Percentiles rank a stretch among this genome's conserved stretches.
Conservation (phyloP, 64 coral and sea anemone genomes). For the Cladopsammia gracilis region DNA sequence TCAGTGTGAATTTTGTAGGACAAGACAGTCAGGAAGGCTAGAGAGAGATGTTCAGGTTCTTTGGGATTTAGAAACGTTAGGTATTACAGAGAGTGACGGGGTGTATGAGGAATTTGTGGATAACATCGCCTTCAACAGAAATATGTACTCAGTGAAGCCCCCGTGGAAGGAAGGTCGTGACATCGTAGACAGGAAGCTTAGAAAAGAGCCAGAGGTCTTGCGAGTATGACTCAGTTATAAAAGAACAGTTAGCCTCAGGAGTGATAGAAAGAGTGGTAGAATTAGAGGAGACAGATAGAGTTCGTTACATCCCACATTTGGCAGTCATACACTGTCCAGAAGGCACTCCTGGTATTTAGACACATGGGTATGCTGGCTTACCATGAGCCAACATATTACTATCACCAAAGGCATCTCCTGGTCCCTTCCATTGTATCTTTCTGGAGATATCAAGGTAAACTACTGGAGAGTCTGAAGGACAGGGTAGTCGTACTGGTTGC, state of each 20-base stretch:
- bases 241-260: constrained; percentile 29
- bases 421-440: too few species aligned
- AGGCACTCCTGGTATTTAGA: too few species aligned
- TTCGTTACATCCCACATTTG: constrained; percentile 33
- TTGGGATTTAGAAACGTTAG: constrained; percentile 66
- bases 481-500: too few species aligned
- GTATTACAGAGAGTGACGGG: constrained; percentile 9
- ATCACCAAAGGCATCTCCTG: too few species aligned
- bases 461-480: too few species aligned
- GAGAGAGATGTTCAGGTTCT: constrained; percentile 1
- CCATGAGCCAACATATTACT: too few species aligned
- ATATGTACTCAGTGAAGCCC: constrained; percentile 30
- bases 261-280: constrained; percentile 47
- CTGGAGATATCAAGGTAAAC: too few species aligned
- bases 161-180: constrained; percentile 54
- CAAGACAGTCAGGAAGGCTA: background rate
- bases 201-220: constrained; percentile 35
- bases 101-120: constrained; percentile 54
- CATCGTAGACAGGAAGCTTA: background rate
- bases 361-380: too few species aligned
- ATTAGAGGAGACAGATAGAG: background rate
- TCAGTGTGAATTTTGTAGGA: constrained; percentile 3
- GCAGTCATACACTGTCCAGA: constrained; percentile 12
- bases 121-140: constrained; percentile 12
- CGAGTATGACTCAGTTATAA: constrained; percentile 56